These are phyloP conservation scores for Scaptomyza polygonia DNA, from an alignment of 2,888 invertebrate genomes.

Conservation along the genomic window DNA sequence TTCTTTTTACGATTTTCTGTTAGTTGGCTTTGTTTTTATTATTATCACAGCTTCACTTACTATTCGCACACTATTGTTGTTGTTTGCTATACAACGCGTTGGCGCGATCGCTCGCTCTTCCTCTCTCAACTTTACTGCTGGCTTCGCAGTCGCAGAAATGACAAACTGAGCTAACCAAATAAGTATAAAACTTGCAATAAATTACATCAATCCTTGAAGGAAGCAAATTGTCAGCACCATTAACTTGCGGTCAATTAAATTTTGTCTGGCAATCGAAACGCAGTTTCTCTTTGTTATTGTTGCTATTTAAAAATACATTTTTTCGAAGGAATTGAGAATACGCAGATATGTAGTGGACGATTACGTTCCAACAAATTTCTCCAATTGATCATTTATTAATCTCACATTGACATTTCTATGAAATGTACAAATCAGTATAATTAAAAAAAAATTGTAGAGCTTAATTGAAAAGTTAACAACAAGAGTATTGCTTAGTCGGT, in stretches of 20 bases:
- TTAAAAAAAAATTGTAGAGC: background rate
- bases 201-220: constrained; percentile 11
- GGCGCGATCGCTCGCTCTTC: constrained; percentile 9
- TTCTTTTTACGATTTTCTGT: constrained; percentile 51
- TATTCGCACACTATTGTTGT: constrained; percentile 33
- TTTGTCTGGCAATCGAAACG: constrained; percentile 32
- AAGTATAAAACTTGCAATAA: constrained; percentile 1
- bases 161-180: constrained; percentile 3
- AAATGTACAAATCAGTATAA: background rate
- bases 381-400: background rate
- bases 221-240: background rate
- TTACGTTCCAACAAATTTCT: too few species aligned
- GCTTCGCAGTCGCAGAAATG: constrained; percentile 35
- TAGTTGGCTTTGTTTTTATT: constrained; percentile 65
- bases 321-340: background rate
- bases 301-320: background rate
- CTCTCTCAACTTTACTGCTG: constrained; percentile 27
- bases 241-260: constrained; percentile 9
- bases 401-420: too few species aligned
- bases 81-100: constrained; percentile 14
- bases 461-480: background rate
- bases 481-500: constrained; percentile 10
- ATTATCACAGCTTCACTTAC: constrained; percentile 70
- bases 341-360: background rate
- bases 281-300: constrained; percentile 46